Evolutionary conservation across 2,113 vertebrate genomes (phyloP).

Genomic region (Rousettus leschenaultii): DNA sequence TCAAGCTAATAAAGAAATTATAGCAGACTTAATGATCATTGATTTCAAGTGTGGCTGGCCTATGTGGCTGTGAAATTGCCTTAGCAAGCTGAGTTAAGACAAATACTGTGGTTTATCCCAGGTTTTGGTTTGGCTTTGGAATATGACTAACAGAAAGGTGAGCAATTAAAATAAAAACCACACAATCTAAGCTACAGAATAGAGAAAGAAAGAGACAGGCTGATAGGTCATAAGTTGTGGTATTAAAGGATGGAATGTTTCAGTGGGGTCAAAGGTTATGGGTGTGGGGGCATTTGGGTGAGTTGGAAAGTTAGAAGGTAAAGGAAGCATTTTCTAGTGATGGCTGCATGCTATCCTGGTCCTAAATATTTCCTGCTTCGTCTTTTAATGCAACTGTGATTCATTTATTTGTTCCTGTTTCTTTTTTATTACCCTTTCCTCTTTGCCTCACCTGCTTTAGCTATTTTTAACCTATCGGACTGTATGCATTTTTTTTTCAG

Average conservation of each 20-base stretch:
- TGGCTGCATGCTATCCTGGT: background rate
- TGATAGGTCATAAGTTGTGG: background rate
- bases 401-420: background rate
- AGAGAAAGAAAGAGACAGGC: background rate
- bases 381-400: background rate
- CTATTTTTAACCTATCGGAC: constrained; percentile 25
- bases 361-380: background rate
- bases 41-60: background rate
- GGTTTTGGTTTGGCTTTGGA: background rate
- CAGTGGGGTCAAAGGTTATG: background rate
- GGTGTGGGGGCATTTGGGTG: background rate
- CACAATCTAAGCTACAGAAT: background rate
- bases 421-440: constrained; percentile 35
- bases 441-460: background rate
- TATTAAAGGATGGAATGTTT: background rate
- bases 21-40: background rate
- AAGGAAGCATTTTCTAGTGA: background rate
- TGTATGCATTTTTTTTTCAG: background rate
- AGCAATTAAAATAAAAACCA: background rate
- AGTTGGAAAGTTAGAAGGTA: background rate
- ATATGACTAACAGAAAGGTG: background rate
- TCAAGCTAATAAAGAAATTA: background rate
- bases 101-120: background rate
- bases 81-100: background rate
- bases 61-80: background rate